These are phyloP conservation scores for Columba guinea DNA, from an alignment of 2,797 vertebrate species.

Conservation along the genomic window DNA sequence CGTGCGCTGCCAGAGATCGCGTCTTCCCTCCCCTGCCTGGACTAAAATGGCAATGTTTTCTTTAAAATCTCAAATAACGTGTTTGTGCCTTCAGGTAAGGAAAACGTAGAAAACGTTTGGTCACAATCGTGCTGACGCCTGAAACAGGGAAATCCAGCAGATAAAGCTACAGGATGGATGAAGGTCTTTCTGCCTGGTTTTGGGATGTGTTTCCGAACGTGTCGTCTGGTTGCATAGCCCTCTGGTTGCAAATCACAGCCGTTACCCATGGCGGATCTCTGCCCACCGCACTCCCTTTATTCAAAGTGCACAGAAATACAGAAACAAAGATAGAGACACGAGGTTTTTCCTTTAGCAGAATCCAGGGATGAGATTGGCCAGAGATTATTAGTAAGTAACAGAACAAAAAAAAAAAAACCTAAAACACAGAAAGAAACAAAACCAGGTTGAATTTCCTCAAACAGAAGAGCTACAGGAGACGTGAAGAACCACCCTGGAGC, in stretches of 20 bases:
- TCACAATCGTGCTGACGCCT: constrained; percentile 91
- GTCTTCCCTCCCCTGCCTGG: constrained; percentile 41
- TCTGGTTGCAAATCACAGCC: constrained; percentile 59
- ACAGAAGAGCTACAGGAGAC: constrained; percentile 41
- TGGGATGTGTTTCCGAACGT: constrained; percentile 66
- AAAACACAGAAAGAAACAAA: not conserved
- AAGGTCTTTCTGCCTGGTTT: constrained; percentile 45
- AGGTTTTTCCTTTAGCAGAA: constrained; percentile 27
- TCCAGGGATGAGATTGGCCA: constrained; percentile 57
- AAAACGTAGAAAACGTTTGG: constrained; percentile 89
- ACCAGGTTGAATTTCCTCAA: not conserved
- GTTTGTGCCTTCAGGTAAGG: constrained; percentile 87
- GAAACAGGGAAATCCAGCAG: constrained; percentile 81
- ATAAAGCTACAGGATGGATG: constrained; percentile 83
- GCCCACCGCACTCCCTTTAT: not conserved
- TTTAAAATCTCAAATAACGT: constrained; percentile 72
- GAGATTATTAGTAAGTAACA: not conserved
- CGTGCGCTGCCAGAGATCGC: constrained; percentile 76
- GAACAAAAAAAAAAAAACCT: not conserved
- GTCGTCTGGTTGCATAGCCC: constrained; percentile 93
- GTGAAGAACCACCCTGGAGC: not conserved
- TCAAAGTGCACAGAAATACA: constrained; percentile 5
- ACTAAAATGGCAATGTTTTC: not conserved
- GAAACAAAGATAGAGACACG: constrained; percentile 24
- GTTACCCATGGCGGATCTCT: not conserved